phyloP scores from a whole-genome alignment of 53 echinoderm and acorn worm species.

The Holothuria leucospilota region DNA sequence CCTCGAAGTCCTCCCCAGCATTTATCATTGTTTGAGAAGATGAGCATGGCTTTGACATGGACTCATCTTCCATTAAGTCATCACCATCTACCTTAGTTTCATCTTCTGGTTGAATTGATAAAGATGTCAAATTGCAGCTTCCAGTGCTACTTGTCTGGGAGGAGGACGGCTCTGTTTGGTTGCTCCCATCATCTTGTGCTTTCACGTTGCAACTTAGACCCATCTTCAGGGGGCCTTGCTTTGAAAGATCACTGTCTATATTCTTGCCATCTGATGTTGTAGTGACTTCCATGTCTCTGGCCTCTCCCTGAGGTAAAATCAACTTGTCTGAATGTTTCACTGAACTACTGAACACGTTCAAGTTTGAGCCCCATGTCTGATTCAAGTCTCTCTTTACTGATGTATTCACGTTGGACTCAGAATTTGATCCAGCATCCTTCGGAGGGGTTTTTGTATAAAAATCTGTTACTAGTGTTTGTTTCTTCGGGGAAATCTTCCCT shows the following conservation, averaged over 20 bases:
- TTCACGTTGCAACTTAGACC: no score
- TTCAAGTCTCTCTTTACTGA: slow-evolving; percentile 31
- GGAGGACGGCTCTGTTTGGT: no score
- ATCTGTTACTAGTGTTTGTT: slow-evolving; percentile 6
- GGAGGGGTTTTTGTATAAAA: background rate
- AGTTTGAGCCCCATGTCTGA: background rate
- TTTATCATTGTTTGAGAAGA: background rate
- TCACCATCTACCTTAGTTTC: background rate
- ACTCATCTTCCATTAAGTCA: background rate
- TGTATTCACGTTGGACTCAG: background rate
- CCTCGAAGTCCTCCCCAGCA: background rate
- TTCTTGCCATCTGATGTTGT: no score
- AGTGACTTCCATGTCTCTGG: no score
- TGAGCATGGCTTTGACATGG: background rate
- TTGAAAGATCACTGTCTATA: no score
- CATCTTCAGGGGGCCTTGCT: no score
- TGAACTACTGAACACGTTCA: no score
- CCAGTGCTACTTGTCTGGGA: background rate
- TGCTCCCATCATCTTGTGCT: no score
- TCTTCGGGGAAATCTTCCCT: background rate
- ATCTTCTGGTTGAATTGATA: background rate
- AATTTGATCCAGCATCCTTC: background rate
- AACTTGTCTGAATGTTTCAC: no score
- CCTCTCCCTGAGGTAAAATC: no score
- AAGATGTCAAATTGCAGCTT: background rate